Evolutionary conservation across 30 jellyfish, hydroid and myxozoan genomes (phyloP), one percentile per base, ranked within the genome.

Genomic region (Chironex yamaguchii): DNA sequence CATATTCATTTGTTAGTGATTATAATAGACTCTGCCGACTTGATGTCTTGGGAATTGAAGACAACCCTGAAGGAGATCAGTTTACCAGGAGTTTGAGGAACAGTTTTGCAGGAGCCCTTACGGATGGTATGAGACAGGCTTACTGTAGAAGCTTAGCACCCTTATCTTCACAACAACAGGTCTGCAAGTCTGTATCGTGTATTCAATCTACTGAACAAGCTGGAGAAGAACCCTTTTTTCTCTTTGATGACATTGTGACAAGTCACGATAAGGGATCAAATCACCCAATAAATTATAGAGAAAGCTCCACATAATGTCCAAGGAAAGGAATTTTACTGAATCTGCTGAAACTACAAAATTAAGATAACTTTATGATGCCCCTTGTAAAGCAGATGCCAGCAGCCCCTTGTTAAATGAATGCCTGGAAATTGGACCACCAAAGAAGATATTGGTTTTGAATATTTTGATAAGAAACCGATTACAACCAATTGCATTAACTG

Each of bases 91-190:
- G n/a, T n/a, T n/a, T n/a, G n/a, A n/a, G n/a, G n/a, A n/a, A n/a
- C n/a, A n/a, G n/a, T n/a, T n/a, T n/a, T n/a, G n/a, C n/a, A n/a
- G n/a, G n/a, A n/a, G n/a, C 17, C 34, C 14, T 20, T 31, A 71
- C 11, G 85, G 82, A 6, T 11, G 85, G 82, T 1, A 71, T 30
- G 85, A 71, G 27, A 71, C 81, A 12, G 82, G 82, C 17, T 51
- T 71, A 11, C 17, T 71, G 32, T 71, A 81, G 85, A 36, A 71
- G 33, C n/a, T n/a, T n/a, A n/a, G n/a, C n/a, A n/a, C n/a, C n/a
- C n/a, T n/a, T n/a, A n/a, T n/a, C n/a, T n/a, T n/a, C n/a, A n/a
- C n/a, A n/a, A n/a, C n/a, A n/a, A n/a, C n/a, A n/a, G n/a, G n/a
- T n/a, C n/a, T n/a, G n/a, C n/a, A n/a, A n/a, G n/a, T n/a, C n/a